A percentile compares a stretch with the other conserved stretches of the same genome.
phyloP scores from a whole-genome alignment of 1,140 invertebrate species.

The Achatina immaculata region DNA sequence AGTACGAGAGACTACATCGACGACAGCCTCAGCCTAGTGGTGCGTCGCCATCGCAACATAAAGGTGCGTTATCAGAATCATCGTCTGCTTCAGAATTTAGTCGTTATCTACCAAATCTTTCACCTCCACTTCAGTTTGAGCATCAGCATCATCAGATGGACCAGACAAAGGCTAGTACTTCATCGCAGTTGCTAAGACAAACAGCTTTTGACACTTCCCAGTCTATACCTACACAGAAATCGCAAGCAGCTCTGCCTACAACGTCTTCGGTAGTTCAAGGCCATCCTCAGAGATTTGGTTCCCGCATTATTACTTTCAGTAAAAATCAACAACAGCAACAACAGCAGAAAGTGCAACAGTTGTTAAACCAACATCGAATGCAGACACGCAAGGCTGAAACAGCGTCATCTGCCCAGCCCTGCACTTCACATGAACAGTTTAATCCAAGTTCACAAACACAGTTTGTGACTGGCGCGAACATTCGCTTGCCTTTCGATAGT shows the following conservation, averaged over 20 bases:
- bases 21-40: not conserved
- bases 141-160: not conserved
- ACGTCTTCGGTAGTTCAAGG: not conserved
- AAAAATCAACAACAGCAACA: not conserved
- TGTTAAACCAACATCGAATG: not conserved
- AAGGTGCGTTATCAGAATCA: not conserved
- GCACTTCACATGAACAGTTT: not conserved
- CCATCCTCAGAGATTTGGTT: not conserved
- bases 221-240: not conserved
- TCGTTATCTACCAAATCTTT: not conserved
- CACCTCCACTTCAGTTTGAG: not conserved
- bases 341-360: not conserved
- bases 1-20: not conserved
- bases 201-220: not conserved
- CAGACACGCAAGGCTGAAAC: not conserved
- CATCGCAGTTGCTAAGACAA: conserved; percentile 3
- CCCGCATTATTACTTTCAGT: not conserved
- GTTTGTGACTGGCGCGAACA: not conserved
- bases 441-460: too few species aligned
- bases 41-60: not conserved
- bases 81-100: not conserved
- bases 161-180: not conserved
- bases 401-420: not conserved
- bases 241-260: not conserved
- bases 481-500: not conserved